Base-by-base conservation (phyloP, 2,113 vertebrate species). In the Ceuthmochares aereus region DNA sequence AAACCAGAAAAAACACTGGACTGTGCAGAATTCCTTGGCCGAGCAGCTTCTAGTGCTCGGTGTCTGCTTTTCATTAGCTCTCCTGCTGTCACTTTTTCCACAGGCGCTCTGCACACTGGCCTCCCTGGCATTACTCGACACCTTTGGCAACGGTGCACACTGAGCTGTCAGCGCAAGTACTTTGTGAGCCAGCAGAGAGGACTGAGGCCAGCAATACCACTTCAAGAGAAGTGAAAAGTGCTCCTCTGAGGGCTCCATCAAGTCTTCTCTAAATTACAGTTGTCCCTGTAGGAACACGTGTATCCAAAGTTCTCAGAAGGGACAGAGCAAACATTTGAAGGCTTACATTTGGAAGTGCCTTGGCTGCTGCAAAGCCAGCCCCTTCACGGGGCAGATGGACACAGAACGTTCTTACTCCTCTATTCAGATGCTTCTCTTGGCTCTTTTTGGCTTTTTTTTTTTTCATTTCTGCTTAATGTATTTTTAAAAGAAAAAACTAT, bases 21-120 rank as follows among this genome's bases (percentile, higher is more conserved):
- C 82, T 51, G 37, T 36, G 82, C 92, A 90, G 85, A 86, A 83
- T 70, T 84, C 27, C 68, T 88, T 86, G 90, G 72, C 87, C 26
- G 47, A 74, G 93, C 75, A 77, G 90, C 84, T 81, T 27, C 70
- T 89, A 91, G 77, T 0, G 0, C 84, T 88, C 17, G 0, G 37
- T 2, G 59, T 83, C 96, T 97, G 96, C 58, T 97, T 96, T 81
- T 56, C 93, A 95, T 97, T 87, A 94, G 63, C 80, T 90, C 84
- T 15, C 58, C 81, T 29, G 73, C 93, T 78, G 88, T 96, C 95
- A 82, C 55, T 82, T 90, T 93, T 97, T 94, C 96, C 95, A 89
- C 52, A 30, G n/a, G 63, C 66, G 1, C 82, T 63, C n/a, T 4
- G 86, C 75, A 80, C 56, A 0, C 13, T 4, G 52, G 37, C 78